Base-by-base conservation (phyloP, 2,888 invertebrate species). In the Endotricha flammealis region DNA sequence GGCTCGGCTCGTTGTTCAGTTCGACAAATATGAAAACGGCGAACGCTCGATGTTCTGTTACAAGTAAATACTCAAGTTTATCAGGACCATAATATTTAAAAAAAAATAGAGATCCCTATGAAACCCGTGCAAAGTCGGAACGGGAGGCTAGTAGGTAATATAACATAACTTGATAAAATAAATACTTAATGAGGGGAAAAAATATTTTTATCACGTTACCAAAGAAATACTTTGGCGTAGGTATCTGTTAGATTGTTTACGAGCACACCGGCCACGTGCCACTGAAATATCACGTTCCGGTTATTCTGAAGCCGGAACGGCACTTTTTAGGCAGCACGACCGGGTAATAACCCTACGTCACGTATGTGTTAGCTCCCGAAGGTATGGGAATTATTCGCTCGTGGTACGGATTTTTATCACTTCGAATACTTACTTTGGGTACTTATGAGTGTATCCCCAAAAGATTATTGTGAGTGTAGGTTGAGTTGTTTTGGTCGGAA, bases 301-400 rank as follows among this genome's bases (percentile, higher is more conserved):
- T 16, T n/a, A 40, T 17, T 29, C 20, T 32, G 25, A 29, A 27
- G 38, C 22, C 31, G 41, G 36, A 44, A 39, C 25, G 33, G n/a
- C 37, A 43, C 41, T 46, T 37, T 44, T 17, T 27, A 11, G 22
- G 20, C 38, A 43, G 44, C 49, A 49, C 45, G 45, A 45, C 32
- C 38, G 37, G 35, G 45, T 44, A 43, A 44, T 47, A 53, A 48
- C 28, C 43, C 38, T 39, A 14, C 16, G 42, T 36, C 53, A 54
- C 53, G 55, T 54, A 53, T 44, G 41, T 44, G 44, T 48, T 42
- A 45, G 44, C 41, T 35, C 35, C 33, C 32, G 36, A 36, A 38
- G 33, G 44, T 38, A 38, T 41, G 53, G 38, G 47, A 53, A 50
- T 52, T 47, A 40, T 43, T 44, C 40, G 32, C 23, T 10, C 13